A percentile compares a stretch with the other conserved stretches of the same genome.
These are phyloP conservation scores for Acronicta aceris DNA, from an alignment of 2,888 invertebrate species.

Conservation along the genomic window DNA sequence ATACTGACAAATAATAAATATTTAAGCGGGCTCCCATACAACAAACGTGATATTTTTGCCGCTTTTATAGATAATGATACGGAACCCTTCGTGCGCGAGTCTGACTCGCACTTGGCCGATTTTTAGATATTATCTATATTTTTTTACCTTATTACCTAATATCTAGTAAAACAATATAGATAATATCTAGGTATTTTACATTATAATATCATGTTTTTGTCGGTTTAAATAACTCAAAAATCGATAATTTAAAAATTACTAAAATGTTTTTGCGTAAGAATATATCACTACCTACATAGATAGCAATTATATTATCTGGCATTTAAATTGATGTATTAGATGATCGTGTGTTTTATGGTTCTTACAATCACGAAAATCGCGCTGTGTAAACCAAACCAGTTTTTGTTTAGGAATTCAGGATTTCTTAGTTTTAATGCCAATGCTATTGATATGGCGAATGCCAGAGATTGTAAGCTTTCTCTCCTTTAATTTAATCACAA, in stretches of 20 bases:
- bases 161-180: too few species aligned
- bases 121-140: too few species aligned
- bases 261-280: conserved; percentile 23
- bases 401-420: conserved; percentile 24
- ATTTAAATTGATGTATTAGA: conserved; percentile 31
- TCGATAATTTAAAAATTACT: conserved; percentile 17
- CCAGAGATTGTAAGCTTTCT: conserved; percentile 34
- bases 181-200: too few species aligned
- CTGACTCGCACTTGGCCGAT: too few species aligned
- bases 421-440: conserved; percentile 31
- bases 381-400: conserved; percentile 24
- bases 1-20: too few species aligned
- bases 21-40: too few species aligned
- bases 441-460: conserved; percentile 17
- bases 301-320: conserved; percentile 29
- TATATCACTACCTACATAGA: not conserved
- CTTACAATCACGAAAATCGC: conserved; percentile 12
- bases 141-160: too few species aligned
- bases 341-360: too few species aligned
- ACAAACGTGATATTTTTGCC: too few species aligned
- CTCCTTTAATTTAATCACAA: conserved; percentile 30
- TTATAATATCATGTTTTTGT: too few species aligned
- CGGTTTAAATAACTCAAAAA: conserved; percentile 1
- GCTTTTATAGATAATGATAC: too few species aligned
- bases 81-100: too few species aligned